Evolutionary conservation across 2,888 invertebrate genomes (phyloP).

Genomic region (Thysanoteuthis rhombus): DNA sequence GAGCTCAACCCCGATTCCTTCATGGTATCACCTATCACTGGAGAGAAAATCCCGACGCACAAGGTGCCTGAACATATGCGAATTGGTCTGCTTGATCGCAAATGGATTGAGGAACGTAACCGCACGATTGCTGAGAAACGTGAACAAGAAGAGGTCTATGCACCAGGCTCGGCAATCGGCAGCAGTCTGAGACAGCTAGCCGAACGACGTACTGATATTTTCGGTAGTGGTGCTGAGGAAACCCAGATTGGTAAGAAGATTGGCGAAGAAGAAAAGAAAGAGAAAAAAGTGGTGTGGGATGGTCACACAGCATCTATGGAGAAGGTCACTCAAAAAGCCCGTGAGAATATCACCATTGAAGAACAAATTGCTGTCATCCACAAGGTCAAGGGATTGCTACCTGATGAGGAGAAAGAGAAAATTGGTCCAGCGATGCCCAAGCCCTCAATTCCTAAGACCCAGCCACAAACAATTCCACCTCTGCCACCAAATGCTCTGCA

Average conservation of each 20-base stretch:
- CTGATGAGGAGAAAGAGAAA: constrained; percentile 96
- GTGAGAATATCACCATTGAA: constrained; percentile 93
- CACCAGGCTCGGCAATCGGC: constrained; percentile 82
- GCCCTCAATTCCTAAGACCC: background rate
- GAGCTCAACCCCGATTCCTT: constrained; percentile 70
- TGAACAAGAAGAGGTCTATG: constrained; percentile 86
- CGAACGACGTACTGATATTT: constrained; percentile 99
- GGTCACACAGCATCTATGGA: constrained; percentile 97
- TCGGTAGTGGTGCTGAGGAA: constrained; percentile 97
- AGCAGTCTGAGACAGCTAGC: constrained; percentile 94
- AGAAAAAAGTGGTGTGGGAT: constrained; percentile 95
- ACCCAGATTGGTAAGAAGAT: constrained; percentile 97
- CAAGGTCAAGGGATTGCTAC: constrained; percentile 91
- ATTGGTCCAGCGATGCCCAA: constrained; percentile 81
- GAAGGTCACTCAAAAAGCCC: constrained; percentile 90
- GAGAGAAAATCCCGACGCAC: constrained; percentile 94
- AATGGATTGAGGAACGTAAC: constrained; percentile 97
- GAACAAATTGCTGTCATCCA: constrained; percentile 98
- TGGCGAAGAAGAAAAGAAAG: constrained; percentile 74
- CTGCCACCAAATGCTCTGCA: constrained; percentile 47
- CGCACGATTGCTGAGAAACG: constrained; percentile 91
- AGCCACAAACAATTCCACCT: constrained; percentile 60
- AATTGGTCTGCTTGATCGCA: constrained; percentile 88
- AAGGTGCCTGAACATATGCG: constrained; percentile 98
- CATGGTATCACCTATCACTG: constrained; percentile 97